These are phyloP conservation scores for Paramuricea clavata DNA, from an alignment of 92 coral and sea anemone species.

Conservation along the genomic window DNA sequence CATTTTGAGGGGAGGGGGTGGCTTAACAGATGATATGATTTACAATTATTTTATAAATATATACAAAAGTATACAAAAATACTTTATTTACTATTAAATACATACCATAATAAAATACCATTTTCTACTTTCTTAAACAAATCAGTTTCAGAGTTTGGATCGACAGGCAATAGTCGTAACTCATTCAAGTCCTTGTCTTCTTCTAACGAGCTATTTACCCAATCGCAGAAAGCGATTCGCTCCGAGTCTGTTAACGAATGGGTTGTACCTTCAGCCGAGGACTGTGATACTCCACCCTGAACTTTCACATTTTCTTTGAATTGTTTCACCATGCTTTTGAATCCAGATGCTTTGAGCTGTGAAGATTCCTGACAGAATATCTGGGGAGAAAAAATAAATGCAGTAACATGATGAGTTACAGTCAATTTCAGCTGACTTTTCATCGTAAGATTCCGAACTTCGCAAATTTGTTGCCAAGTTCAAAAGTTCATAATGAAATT, in stretches of 20 bases:
- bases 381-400: constrained; percentile 20
- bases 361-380: constrained; percentile 57
- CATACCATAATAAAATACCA: constrained; percentile 91
- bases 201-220: constrained; percentile 87
- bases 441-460: too few relatives aligned
- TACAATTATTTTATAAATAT: too few relatives aligned
- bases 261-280: constrained; percentile 94
- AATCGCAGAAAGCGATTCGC: constrained; percentile 90
- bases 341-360: constrained; percentile 55
- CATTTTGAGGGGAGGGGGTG: too few relatives aligned
- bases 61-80: too few relatives aligned
- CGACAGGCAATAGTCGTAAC: constrained; percentile 75
- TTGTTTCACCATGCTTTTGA: constrained; percentile 76
- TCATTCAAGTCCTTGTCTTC: constrained; percentile 74
- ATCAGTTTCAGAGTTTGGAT: constrained; percentile 69
- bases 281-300: constrained; percentile 85
- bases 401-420: not conserved
- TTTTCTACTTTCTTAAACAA: constrained; percentile 82
- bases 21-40: too few relatives aligned
- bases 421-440: not conserved
- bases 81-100: too few relatives aligned
- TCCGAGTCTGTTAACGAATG: constrained; percentile 88
- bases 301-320: constrained; percentile 66
- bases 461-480: too few relatives aligned
- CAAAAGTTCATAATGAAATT: too few relatives aligned